These are phyloP conservation scores for Oryzias celebensis DNA, from an alignment of 2,113 vertebrate genomes.

Conservation along the genomic window DNA sequence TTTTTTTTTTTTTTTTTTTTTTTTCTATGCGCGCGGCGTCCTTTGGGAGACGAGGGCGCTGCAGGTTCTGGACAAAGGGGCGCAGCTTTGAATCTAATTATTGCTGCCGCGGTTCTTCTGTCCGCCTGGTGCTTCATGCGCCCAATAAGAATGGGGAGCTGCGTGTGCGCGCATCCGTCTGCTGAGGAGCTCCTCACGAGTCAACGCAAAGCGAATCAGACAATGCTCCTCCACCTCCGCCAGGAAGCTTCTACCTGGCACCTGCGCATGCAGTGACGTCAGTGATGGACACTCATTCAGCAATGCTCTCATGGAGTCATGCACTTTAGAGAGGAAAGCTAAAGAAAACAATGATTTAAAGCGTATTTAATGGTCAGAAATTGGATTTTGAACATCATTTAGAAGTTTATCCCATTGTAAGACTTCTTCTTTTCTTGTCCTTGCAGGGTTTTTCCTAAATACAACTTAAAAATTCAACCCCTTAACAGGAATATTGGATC, in stretches of 20 bases:
- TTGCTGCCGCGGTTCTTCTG: conserved; percentile 42
- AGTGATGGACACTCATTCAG: conserved; percentile 49
- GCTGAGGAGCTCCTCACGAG: conserved; percentile 36
- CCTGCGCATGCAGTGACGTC: conserved; percentile 67
- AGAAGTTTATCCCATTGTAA: too few relatives aligned
- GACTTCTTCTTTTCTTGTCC: background rate
- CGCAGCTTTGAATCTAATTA: conserved; percentile 54
- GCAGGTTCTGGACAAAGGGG: conserved; percentile 61
- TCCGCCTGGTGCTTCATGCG: conserved; percentile 4
- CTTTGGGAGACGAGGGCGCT: conserved; percentile 42
- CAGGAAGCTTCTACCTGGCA: conserved; percentile 51
- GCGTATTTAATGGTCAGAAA: too few relatives aligned
- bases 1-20: conserved; percentile 39
- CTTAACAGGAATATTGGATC: background rate
- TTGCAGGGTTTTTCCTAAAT: background rate
- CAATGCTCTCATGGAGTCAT: conserved; percentile 6
- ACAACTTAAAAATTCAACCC: background rate
- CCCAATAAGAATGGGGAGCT: conserved; percentile 28
- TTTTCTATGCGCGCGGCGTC: conserved; percentile 21
- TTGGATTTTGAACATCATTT: too few relatives aligned
- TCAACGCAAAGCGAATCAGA: conserved; percentile 34
- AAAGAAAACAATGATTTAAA: too few relatives aligned
- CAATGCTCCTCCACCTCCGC: conserved; percentile 1
- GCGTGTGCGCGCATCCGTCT: conserved; percentile 38
- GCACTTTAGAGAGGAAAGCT: background rate